phyloP scores from a whole-genome alignment of 2,888 invertebrate genomes.

The Sminthurinus aureus region DNA sequence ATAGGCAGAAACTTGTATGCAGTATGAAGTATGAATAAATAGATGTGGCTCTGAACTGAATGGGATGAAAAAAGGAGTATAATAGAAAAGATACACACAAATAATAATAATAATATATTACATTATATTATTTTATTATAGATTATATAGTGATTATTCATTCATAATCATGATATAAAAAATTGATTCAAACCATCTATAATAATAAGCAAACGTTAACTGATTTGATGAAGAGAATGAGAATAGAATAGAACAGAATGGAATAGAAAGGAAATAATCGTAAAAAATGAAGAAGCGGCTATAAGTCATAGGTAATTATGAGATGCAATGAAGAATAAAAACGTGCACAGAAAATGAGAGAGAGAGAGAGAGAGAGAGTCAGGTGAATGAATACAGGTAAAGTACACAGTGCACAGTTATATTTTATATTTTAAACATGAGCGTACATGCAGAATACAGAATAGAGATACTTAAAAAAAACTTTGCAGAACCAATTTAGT shows the following conservation, averaged over 20 bases:
- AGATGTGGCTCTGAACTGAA: too few relatives aligned
- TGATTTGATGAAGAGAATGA: not conserved
- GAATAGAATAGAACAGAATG: not conserved
- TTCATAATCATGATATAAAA: not conserved
- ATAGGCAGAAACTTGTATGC: too few relatives aligned
- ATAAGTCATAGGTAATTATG: not conserved
- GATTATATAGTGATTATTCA: too few relatives aligned
- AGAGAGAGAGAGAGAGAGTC: conserved; percentile 9
- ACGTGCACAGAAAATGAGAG: conserved; percentile 2
- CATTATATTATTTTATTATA: too few relatives aligned
- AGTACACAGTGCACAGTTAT: too few relatives aligned
- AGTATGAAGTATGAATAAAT: too few relatives aligned
- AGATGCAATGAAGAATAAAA: not conserved
- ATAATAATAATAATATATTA: too few relatives aligned
- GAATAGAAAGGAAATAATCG: not conserved
- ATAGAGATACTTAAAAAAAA: not conserved
- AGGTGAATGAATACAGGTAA: too few relatives aligned
- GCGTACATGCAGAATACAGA: not conserved
- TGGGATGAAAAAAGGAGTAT: too few relatives aligned
- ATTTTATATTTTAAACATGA: not conserved
- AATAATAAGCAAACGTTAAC: not conserved
- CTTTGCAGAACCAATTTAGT: conserved; percentile 7
- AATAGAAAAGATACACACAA: too few relatives aligned
- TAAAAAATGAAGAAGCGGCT: not conserved
- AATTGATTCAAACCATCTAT: not conserved